A percentile compares a stretch with the other conserved stretches of the same genome.
phyloP scores from a whole-genome alignment of 2,888 invertebrate genomes.

The Nebria salina region DNA sequence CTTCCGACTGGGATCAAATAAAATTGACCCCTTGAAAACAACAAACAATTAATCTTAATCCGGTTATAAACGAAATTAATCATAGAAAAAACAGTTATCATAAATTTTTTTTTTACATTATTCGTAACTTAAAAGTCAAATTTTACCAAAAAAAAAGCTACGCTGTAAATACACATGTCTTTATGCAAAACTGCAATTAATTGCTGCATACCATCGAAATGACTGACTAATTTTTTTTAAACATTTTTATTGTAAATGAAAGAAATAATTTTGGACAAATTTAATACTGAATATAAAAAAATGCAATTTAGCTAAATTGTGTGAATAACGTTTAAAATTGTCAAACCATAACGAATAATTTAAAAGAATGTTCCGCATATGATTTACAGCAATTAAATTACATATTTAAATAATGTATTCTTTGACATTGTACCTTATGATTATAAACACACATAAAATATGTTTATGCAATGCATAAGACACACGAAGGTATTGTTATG shows the following conservation, averaged over 20 bases:
- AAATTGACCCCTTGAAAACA: neutral
- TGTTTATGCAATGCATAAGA: neutral
- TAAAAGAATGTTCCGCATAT: neutral
- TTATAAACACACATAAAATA: neutral
- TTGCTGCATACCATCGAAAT: no score
- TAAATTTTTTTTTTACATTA: neutral
- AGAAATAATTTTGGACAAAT: no score
- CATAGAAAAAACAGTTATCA: neutral
- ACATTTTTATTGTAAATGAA: no score
- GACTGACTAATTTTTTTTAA: no score
- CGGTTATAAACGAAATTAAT: neutral
- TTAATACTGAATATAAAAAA: neutral
- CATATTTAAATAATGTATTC: neutral
- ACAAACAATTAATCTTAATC: neutral
- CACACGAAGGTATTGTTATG: neutral
- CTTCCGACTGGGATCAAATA: neutral
- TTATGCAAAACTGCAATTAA: no score
- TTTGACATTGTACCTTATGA: slow-evolving; percentile 1
- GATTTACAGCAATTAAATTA: slow-evolving; percentile 1
- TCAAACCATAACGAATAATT: neutral
- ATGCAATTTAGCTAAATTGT: neutral
- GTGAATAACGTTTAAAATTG: neutral
- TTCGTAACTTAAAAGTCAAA: no score
- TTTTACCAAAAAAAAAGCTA: no score
- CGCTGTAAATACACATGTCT: no score